Evolutionary conservation across 2,888 invertebrate genomes (phyloP).

Genomic region (Eristalis pertinax): DNA sequence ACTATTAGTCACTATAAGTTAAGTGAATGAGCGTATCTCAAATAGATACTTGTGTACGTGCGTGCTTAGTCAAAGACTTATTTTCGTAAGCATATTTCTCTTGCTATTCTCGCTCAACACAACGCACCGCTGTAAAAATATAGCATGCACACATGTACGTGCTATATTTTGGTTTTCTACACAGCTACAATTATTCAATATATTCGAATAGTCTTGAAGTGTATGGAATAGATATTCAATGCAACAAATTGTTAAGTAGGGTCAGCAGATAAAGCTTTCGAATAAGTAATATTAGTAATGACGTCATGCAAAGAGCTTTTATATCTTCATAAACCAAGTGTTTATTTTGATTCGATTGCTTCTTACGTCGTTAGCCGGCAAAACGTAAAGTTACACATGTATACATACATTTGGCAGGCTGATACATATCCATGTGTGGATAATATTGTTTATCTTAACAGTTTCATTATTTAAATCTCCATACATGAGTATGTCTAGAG

Average conservation of each 20-base stretch:
- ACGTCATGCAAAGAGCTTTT: slow-evolving; percentile 16
- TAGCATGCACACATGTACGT: neutral
- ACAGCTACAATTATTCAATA: too few species aligned
- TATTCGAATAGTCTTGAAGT: slow-evolving; percentile 46
- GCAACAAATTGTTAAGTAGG: slow-evolving; percentile 64
- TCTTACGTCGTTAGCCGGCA: neutral
- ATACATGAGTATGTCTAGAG: too few species aligned
- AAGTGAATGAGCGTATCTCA: slow-evolving; percentile 27
- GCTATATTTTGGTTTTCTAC: too few species aligned
- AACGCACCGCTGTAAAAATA: neutral
- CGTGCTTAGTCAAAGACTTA: neutral
- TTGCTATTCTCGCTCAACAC: neutral
- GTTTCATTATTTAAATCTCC: too few species aligned
- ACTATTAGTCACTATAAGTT: slow-evolving; percentile 14
- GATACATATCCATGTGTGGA: neutral
- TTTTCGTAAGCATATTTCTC: neutral
- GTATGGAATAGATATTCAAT: slow-evolving; percentile 34
- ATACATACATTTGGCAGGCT: too few species aligned
- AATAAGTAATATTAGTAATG: slow-evolving; percentile 3
- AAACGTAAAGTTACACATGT: neutral
- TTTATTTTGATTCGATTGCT: neutral
- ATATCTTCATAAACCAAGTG: neutral
- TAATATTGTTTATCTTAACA: too few species aligned
- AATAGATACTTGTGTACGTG: slow-evolving; percentile 52
- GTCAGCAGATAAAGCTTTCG: slow-evolving; percentile 38